Evolutionary conservation across 23 tunicate genomes (phyloP), one percentile per base, ranked within the genome.

Genomic region (Oikopleura dioica): DNA sequence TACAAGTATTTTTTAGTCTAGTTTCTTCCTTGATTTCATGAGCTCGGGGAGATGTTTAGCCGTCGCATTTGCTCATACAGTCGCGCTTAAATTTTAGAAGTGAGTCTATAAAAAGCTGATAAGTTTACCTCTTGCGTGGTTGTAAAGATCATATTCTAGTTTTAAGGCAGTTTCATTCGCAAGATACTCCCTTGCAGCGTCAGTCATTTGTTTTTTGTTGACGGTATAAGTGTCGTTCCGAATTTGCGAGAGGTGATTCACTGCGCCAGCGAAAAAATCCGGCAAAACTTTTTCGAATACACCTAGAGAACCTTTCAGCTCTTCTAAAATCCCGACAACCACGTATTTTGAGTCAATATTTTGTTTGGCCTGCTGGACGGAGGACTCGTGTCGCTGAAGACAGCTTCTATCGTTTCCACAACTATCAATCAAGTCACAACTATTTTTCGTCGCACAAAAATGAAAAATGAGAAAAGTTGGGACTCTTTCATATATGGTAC

Each of bases 271-370:
- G 77, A 85, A 91, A 75, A 78, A 91, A 33, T 38, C 37, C 2
- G 97, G 97, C 36, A 83, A n/a, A 33, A 85, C 69, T 0, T 24
- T 63, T 68, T 85, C 94, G 0, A 91, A 67, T 24, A 91, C 68
- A 37, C 80, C 38, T 38, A 91, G 75, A 37, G 84, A 78, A 1
- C 63, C 59, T 23, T 91, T 91, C 35, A 91, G 87, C n/a, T 91
- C 84, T 76, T 91, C 97, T 5, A 85, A 28, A 23, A 78, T 78
- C 59, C 97, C 97, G 36, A 91, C 97, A 55, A 91, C 85, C 68
- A 77, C 81, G 77, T 85, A 91, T 69, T 91, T 82, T 36, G 76
- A 75, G 1, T 80, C 76, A 0, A 91, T 91, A 76, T 91, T 91
- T 35, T 85, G 37, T 38, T 91, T 91, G 1, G 97, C 97, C 69